phyloP scores from a whole-genome alignment of 2,113 vertebrate genomes.

The Phaethornis superciliosus region DNA sequence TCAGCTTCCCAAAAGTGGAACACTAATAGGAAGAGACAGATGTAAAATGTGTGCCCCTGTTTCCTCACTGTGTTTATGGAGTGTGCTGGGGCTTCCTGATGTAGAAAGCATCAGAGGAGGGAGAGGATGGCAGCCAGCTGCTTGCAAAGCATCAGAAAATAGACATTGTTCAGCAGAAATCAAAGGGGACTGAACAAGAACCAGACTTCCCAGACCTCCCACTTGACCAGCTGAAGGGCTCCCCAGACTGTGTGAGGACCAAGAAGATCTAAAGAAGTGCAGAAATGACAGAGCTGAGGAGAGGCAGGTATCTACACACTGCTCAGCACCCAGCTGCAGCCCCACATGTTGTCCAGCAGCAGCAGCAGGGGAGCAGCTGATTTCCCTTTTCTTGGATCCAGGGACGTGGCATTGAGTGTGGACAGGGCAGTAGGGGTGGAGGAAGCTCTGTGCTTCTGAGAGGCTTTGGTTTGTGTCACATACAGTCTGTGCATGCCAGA shows the following conservation, averaged over 20 bases:
- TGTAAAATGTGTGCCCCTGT: background rate
- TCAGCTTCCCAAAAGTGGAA: background rate
- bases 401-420: background rate
- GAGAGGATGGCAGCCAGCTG: background rate
- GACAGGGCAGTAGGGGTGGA: background rate
- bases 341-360: background rate
- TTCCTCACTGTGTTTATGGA: constrained; percentile 6
- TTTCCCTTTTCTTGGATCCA: background rate
- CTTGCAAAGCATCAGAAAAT: background rate
- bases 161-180: background rate
- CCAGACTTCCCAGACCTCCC: background rate
- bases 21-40: background rate
- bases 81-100: background rate
- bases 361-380: background rate
- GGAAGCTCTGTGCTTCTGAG: background rate
- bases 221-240: background rate
- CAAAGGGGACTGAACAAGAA: background rate
- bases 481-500: background rate
- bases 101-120: background rate
- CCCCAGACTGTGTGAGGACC: background rate
- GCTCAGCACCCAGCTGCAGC: background rate
- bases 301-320: background rate
- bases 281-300: background rate
- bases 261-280: background rate
- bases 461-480: background rate